Base-by-base conservation (phyloP, 2,888 invertebrate genomes). In the Ligdia adustata region DNA sequence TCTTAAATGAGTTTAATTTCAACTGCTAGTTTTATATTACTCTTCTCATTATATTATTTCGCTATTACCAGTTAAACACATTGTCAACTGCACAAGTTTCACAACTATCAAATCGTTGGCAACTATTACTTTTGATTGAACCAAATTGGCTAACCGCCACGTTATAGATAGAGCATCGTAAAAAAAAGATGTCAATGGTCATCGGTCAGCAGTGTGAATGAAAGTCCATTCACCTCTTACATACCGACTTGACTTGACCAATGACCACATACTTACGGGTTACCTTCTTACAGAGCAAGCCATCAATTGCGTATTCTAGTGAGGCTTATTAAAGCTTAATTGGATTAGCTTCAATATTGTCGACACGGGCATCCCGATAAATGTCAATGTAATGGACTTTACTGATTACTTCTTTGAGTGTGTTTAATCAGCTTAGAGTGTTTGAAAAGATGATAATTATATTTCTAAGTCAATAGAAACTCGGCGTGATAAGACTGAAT, bases 191-290 rank as follows among this genome's bases (percentile, higher is more conserved):
- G 65, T 62, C 64, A 62, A 64, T 62, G 61, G 60, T 62, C 53
- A 60, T 43, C 41, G 35, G 35, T 37, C 37, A 37, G 22, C 44
- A 51, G 46, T 63, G 62, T 69, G 67, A 72, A 70, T 71, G 72
- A 62, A 66, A 73, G 76, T 74, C 56, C 72, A 52, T 68, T 67
- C 74, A 78, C 75, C 79, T 58, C 66, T 64, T n/a, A n/a, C n/a
- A n/a, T n/a, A 62, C 66, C 78, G 80, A 6, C n/a, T n/a, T n/a
- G n/a, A 78, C 81, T 78, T 79, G 77, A 76, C 70, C 66, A 63
- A 77, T 79, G 77, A 76, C 70, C 66, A 63, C 60, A 58, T 61
- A 60, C 47, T 45, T 52, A 43, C 64, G 68, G 78, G 74, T 72
- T 72, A 74, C 72, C 72, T 72, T 72, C 74, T 63, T 68, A 74